Base-by-base conservation (phyloP, 2,113 vertebrate species). In the Bufo bufo region DNA sequence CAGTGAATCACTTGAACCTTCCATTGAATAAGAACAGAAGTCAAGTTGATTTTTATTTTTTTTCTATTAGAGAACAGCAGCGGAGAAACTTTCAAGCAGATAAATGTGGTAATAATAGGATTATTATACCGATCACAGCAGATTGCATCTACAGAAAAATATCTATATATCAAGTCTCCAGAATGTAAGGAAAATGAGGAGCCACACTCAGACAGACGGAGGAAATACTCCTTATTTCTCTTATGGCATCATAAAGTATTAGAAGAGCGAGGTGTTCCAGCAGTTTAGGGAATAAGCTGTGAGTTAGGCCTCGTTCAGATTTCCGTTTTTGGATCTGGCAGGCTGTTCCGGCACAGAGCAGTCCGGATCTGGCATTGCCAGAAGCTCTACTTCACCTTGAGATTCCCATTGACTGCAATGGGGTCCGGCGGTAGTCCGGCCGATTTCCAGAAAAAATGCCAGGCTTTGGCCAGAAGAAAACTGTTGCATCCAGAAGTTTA, bases 1-100 rank as follows among this genome's bases (percentile, higher is more conserved):
- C 58, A 84, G 56, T 84, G 56, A 84, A 88, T 84, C 81, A 88
- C 49, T 84, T 52, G 12, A 54, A 84, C 72, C 16, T 72, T 75
- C 54, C 65, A 56, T 13, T 33, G 23, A 63, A 9, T 74, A 20
- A 56, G 11, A 50, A 20, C 47, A 58, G n/a, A 79, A 69, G 9
- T 19, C 43, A 61, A 78, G 65, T n/a, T 50, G 78, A 20, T 75
- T 75, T 71, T 79, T 52, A 20, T 75, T 75, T 79, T 47, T 49
- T 45, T 23, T n/a, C 52, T 74, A 72, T 33, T 81, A 74, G 17
- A 82, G 54, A 72, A 43, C 49, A 58, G 54, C 23, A 58, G 66
- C 23, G 45, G 52, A 43, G 5, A 69, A 19, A 50, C 19, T 20
- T 50, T 52, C 74, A 20, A 52, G 49, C 77, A 78, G 77, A 78